Evolutionary conservation across 2,888 invertebrate species (phyloP), one percentile per base, ranked within the genome.

Genomic region (Pemphredon lugubris): DNA sequence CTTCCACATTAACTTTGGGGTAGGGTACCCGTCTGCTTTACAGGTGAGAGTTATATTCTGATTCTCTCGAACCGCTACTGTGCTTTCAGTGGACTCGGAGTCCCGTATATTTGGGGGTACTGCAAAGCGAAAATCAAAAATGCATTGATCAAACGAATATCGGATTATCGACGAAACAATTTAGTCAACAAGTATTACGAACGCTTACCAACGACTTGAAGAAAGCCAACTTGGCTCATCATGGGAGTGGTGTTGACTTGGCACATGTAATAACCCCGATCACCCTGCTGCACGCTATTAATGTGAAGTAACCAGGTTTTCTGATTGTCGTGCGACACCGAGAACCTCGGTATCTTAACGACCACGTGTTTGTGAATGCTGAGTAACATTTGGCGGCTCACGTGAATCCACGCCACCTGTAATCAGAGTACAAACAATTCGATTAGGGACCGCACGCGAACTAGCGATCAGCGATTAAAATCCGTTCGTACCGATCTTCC

Each of bases 21-120:
- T 92, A 0, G 98, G 98, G 88, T 96, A 96, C 44, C 98, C 98
- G 84, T 96, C 95, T 16, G 96, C 96, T 86, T 95, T 95, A 90
- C 98, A 98, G 60, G 96, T 94, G 86, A 98, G 92, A 75, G 96
- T 97, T 81, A 98, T 96, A 90, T 97, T 98, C 90, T 97, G 97
- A 90, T 97, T 96, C 91, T 98, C 98, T 18, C 97, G 92, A 39
- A 97, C 96, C 1, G 96, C 96, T 78, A 98, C 96, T 55, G 96
- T 96, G 58, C 97, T 97, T 87, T 96, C 95, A 48, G 97, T 96
- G 89, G 97, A 97, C 81, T 96, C 94, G 32, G 95, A 93, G 89
- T 98, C 97, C 90, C 97, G 91, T 86, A 98, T 98, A 86, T 96
- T 96, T 6, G 98, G 97, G 11, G 98, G 98, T 78, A 98, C 98